phyloP scores from a whole-genome alignment of 2,888 invertebrate genomes.

The Acanthopleura granulata region DNA sequence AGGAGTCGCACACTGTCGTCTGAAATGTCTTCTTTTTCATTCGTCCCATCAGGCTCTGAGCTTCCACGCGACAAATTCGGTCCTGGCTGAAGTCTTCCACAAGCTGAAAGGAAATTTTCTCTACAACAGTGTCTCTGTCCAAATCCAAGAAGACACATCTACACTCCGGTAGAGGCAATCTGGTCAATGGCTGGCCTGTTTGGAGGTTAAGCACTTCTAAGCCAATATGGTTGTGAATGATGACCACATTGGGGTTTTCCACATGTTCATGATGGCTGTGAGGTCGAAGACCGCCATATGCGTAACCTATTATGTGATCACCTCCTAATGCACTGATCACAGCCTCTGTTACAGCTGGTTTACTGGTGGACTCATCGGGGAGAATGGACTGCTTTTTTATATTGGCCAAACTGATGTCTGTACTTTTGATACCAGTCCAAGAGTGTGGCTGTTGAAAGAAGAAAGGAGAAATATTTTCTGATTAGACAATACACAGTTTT shows the following conservation, averaged over 20 bases:
- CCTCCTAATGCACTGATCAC: background rate
- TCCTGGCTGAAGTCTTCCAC: background rate
- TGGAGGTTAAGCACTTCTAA: slow-evolving; percentile 58
- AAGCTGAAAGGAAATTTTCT: slow-evolving; percentile 11
- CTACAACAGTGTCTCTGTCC: slow-evolving; percentile 45
- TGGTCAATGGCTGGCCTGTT: slow-evolving; percentile 58
- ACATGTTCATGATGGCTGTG: slow-evolving; percentile 60
- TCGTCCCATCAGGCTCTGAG: slow-evolving; percentile 28
- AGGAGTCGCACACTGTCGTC: slow-evolving; percentile 53
- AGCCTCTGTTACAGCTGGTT: slow-evolving; percentile 2
- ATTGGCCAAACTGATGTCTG: slow-evolving; percentile 53
- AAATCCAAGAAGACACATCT: slow-evolving; percentile 50
- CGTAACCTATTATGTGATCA: slow-evolving; percentile 50
- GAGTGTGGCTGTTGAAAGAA: slow-evolving; percentile 53
- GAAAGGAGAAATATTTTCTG: background rate
- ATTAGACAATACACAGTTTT: too few relatives aligned
- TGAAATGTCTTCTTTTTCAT: slow-evolving; percentile 55
- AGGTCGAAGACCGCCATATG: slow-evolving; percentile 61
- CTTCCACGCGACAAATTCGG: slow-evolving; percentile 3
- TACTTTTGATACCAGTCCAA: slow-evolving; percentile 57
- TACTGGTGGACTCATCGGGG: too few relatives aligned
- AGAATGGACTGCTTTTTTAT: slow-evolving; percentile 42
- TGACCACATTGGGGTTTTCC: slow-evolving; percentile 55
- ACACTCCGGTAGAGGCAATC: slow-evolving; percentile 44
- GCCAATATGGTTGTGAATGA: slow-evolving; percentile 57